Percentiles rank a stretch among this genome's conserved stretches.
Evolutionary conservation across 2,888 invertebrate genomes (phyloP).

Genomic region (Phaonia tiefii): DNA sequence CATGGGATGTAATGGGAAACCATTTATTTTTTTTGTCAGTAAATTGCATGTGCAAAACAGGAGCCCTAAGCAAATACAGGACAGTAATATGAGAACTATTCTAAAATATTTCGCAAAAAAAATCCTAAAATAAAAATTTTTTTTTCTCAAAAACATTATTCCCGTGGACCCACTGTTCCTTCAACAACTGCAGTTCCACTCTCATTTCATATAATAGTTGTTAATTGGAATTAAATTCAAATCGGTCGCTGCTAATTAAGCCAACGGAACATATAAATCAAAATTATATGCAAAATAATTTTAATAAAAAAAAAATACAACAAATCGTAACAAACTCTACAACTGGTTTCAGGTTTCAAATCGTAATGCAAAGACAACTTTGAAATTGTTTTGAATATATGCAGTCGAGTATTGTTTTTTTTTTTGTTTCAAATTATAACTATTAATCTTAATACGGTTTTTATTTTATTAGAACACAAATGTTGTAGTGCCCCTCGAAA

Average conservation of each 20-base stretch:
- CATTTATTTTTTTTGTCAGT: too few relatives aligned
- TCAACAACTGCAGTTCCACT: neutral
- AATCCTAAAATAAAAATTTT: too few relatives aligned
- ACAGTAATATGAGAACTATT: too few relatives aligned
- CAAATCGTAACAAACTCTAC: slow-evolving; percentile 36
- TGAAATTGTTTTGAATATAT: neutral
- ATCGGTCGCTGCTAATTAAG: slow-evolving; percentile 55
- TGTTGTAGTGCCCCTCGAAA: neutral
- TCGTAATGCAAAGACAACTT: neutral
- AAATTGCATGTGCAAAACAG: too few relatives aligned
- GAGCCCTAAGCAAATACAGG: too few relatives aligned
- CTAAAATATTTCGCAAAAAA: too few relatives aligned
- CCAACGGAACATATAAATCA: slow-evolving; percentile 56
- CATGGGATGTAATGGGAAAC: too few relatives aligned
- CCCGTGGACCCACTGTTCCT: neutral
- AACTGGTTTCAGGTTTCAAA: slow-evolving; percentile 36
- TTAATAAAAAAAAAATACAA: slow-evolving; percentile 1
- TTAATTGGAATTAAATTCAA: slow-evolving; percentile 60
- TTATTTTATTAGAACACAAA: slow-evolving; percentile 19
- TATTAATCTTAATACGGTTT: slow-evolving; percentile 34
- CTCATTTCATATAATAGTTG: slow-evolving; percentile 42
- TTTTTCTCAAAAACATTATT: neutral
- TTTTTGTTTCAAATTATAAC: too few relatives aligned
- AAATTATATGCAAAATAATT: slow-evolving; percentile 26
- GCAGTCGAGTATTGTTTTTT: neutral